Base-by-base conservation (phyloP, 2,113 vertebrate species). In the Cyanoliseus patagonus region DNA sequence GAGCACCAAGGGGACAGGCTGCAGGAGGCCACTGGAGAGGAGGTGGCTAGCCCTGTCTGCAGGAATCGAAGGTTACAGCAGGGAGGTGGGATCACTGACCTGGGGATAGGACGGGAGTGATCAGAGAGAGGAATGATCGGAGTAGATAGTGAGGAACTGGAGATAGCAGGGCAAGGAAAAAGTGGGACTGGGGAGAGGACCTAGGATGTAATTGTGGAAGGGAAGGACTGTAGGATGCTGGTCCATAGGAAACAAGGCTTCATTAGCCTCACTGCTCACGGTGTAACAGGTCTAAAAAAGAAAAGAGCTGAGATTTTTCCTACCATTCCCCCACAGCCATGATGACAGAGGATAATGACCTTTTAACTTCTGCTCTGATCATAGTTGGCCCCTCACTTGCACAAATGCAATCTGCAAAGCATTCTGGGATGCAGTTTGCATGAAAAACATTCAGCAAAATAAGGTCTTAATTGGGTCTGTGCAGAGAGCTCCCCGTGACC, bases 341-440 rank as follows among this genome's bases (percentile, higher is more conserved):
- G 27, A 42, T 39, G 76, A 68, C 51, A 90, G 88, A 75, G 15
- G 64, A 86, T 62, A 55, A 67, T 44, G 64, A 69, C 28, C 52
- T 96, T 96, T 96, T 75, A 92, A 92, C 44, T 92, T 93, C 42
- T 86, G 22, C 76, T 91, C 69, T 93, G 88, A 88, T 96, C 83
- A 39, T 69, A 55, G 51, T 23, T 68, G 79, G 59, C 1, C 1
- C 47, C 69, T 92, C 55, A 46, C 55, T 79, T 72, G 47, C 81
- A 75, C 81, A 94, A 91, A 92, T 78, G 64, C 73, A 78, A 83
- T 64, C 79, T 33, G 61, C 53, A 95, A 92, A 87, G 83, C 57
- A 76, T 93, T 95, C 72, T 93, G 68, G 79, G 73, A 83, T 61
- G 24, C 46, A 64, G 79, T 88, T 78, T 92, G 88, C 83, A 94